Evolutionary conservation across 2,888 invertebrate species (phyloP).

Genomic region (Lasioglossum oenotherae): DNA sequence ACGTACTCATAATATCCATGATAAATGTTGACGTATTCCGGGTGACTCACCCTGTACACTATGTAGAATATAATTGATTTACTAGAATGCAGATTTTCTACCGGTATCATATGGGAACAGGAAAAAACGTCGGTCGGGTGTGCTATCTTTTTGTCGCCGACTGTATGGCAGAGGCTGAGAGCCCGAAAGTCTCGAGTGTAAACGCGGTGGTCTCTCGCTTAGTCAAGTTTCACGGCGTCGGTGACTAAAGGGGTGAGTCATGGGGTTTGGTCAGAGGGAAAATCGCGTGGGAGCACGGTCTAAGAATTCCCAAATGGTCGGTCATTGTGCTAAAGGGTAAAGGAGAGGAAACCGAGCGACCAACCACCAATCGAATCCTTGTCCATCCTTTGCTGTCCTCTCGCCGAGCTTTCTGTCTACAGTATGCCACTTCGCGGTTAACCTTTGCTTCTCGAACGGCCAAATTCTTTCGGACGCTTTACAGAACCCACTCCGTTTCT

Average conservation of each 20-base stretch:
- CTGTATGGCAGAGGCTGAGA: neutral
- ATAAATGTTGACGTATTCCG: no score
- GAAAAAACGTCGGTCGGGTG: no score
- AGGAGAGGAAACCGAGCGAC: slow-evolving; percentile 51
- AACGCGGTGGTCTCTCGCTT: neutral
- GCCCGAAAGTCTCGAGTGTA: neutral
- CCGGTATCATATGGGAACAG: no score
- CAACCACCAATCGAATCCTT: slow-evolving; percentile 25
- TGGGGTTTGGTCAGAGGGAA: slow-evolving; percentile 12
- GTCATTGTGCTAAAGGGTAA: slow-evolving; percentile 70
- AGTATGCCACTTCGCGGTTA: slow-evolving; percentile 66
- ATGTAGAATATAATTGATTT: no score
- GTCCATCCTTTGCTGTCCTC: slow-evolving; percentile 18
- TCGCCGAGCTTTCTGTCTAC: slow-evolving; percentile 25
- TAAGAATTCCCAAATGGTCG: slow-evolving; percentile 66
- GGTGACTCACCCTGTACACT: no score
- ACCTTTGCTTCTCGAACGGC: slow-evolving; percentile 71
- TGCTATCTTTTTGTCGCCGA: no score
- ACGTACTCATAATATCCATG: no score
- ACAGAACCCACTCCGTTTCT: neutral
- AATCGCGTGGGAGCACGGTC: slow-evolving; percentile 42
- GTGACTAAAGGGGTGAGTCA: slow-evolving; percentile 9
- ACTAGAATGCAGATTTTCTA: no score
- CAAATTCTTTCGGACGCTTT: slow-evolving; percentile 45
- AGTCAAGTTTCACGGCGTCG: slow-evolving; percentile 3